Conservation (phyloP, 2,797 vertebrate genomes). For the Acrossocheilus fasciatus region DNA sequence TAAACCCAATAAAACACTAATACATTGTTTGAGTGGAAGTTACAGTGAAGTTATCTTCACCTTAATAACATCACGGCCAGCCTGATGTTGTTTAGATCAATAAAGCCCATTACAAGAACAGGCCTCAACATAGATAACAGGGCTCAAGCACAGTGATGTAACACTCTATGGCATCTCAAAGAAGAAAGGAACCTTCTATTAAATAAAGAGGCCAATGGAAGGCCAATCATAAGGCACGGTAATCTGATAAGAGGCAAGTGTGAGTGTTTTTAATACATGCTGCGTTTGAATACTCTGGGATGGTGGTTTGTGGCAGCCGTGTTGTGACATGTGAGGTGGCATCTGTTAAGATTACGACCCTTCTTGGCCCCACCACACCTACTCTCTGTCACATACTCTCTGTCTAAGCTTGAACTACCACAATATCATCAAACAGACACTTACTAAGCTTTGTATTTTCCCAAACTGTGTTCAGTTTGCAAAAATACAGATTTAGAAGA, state of each 20-base stretch:
- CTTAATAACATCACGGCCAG: slow-evolving; percentile 83
- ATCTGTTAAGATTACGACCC: slow-evolving; percentile 14
- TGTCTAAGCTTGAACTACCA: neutral
- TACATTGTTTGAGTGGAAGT: slow-evolving; percentile 85
- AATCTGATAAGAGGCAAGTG: slow-evolving; percentile 54
- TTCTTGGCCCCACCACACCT: neutral
- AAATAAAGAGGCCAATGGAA: slow-evolving; percentile 69
- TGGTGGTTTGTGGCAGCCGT: slow-evolving; percentile 33
- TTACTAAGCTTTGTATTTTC: neutral
- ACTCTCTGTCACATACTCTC: neutral
- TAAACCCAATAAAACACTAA: slow-evolving; percentile 85
- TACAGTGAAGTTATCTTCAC: slow-evolving; percentile 83
- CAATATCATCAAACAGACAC: neutral
- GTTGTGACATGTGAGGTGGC: slow-evolving; percentile 23
- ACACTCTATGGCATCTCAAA: slow-evolving; percentile 66
- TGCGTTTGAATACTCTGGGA: slow-evolving; percentile 22
- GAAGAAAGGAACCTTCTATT: slow-evolving; percentile 67
- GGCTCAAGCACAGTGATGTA: slow-evolving; percentile 69
- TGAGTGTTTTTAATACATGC: slow-evolving; percentile 52
- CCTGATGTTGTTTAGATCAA: slow-evolving; percentile 87
- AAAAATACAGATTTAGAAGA: neutral
- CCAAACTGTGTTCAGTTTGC: neutral
- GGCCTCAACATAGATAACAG: slow-evolving; percentile 79
- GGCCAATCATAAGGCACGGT: slow-evolving; percentile 57
- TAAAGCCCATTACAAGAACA: slow-evolving; percentile 84